Conservation (phyloP, 2,888 invertebrate species). For the Tolmerus cingulatus region DNA sequence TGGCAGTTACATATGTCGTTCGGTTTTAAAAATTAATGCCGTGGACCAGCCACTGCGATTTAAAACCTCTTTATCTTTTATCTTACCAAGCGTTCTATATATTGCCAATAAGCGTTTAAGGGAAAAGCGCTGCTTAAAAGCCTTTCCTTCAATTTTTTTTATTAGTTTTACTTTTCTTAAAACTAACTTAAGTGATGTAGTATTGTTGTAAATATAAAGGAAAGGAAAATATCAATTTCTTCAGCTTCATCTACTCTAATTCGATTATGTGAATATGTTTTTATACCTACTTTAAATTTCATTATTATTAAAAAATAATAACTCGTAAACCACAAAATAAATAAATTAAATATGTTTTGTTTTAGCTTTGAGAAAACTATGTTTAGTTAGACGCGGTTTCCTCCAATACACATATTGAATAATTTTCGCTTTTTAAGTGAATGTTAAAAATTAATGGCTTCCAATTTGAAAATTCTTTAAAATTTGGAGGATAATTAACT, state of each 20-base stretch:
- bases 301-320: background rate
- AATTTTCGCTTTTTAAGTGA: background rate
- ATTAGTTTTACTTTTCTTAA: background rate
- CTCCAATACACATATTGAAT: background rate
- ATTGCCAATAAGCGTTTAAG: background rate
- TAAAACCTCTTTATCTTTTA: background rate
- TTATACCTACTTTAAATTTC: background rate
- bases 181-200: background rate
- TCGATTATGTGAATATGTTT: too few species aligned
- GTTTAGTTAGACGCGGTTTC: too few species aligned
- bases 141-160: background rate
- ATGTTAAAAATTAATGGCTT: background rate
- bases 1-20: background rate
- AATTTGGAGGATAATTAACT: background rate
- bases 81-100: background rate
- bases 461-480: background rate
- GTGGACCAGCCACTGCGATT: background rate
- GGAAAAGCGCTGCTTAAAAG: background rate
- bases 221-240: background rate
- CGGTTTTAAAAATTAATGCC: background rate
- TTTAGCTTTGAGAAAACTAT: too few species aligned
- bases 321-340: too few species aligned
- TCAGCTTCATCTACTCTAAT: background rate
- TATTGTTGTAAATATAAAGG: background rate
- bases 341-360: too few species aligned